phyloP scores from a whole-genome alignment of 2,888 invertebrate species.

The Macaria liturata region DNA sequence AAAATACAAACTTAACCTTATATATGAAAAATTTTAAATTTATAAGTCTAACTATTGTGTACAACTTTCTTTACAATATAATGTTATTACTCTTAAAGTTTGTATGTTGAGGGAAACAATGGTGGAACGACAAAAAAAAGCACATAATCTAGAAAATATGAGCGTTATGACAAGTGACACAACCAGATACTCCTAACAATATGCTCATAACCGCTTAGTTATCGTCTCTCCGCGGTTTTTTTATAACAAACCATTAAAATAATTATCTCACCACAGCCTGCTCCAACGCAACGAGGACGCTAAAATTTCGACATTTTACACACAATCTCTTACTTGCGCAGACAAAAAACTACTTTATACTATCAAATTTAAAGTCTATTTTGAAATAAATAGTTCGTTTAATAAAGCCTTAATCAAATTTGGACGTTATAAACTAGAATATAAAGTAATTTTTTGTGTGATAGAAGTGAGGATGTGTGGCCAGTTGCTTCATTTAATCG shows the following conservation, averaged over 20 bases:
- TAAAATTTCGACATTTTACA: slow-evolving; percentile 34
- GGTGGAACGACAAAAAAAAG: too few relatives aligned
- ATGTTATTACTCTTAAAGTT: too few relatives aligned
- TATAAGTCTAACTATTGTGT: too few relatives aligned
- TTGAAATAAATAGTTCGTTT: slow-evolving; percentile 1
- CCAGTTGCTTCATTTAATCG: slow-evolving; percentile 28
- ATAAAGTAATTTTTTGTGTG: slow-evolving; percentile 3
- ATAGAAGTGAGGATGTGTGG: slow-evolving; percentile 24
- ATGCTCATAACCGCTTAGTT: background rate
- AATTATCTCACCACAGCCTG: slow-evolving; percentile 31
- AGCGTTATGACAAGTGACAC: too few relatives aligned
- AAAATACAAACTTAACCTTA: too few relatives aligned
- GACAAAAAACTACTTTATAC: slow-evolving; percentile 15
- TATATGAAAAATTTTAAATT: too few relatives aligned
- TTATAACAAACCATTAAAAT: slow-evolving; percentile 18
- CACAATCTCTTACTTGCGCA: slow-evolving; percentile 26
- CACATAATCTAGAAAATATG: background rate
- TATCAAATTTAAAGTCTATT: slow-evolving; percentile 7
- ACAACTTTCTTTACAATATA: too few relatives aligned
- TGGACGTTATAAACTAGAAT: background rate
- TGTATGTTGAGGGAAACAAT: too few relatives aligned
- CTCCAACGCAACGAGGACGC: slow-evolving; percentile 50
- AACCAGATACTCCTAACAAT: too few relatives aligned
- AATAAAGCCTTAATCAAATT: background rate
- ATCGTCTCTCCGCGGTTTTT: slow-evolving; percentile 6